Evolutionary conservation across 1,140 invertebrate species (phyloP).

Genomic region (Anastrepha ludens): DNA sequence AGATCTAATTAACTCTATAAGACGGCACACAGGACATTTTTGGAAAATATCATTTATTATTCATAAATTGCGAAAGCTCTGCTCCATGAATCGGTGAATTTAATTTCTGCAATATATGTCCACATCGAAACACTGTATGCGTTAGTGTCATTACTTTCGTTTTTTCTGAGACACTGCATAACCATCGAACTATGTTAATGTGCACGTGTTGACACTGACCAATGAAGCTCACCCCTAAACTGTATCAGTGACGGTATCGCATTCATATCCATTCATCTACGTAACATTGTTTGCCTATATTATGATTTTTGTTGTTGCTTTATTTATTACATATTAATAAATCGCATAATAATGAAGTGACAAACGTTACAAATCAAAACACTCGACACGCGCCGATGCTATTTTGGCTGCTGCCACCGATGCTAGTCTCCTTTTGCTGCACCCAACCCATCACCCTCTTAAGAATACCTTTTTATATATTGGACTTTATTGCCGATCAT

Average conservation of each 20-base stretch:
- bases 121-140: neutral
- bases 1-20: no score
- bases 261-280: slow-evolving; percentile 1
- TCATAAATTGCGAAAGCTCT: no score
- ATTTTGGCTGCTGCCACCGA: slow-evolving; percentile 19
- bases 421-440: slow-evolving; percentile 5
- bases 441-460: neutral
- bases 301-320: slow-evolving; percentile 20
- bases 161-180: neutral
- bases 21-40: no score
- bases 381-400: slow-evolving; percentile 65
- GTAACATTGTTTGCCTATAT: slow-evolving; percentile 10
- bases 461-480: neutral
- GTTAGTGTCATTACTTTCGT: neutral
- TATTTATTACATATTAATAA: slow-evolving; percentile 62
- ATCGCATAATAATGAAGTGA: slow-evolving; percentile 74
- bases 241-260: neutral
- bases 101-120: neutral
- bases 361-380: slow-evolving; percentile 75
- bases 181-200: neutral
- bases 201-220: neutral
- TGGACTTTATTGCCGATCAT: neutral
- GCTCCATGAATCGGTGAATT: no score
- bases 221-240: neutral
- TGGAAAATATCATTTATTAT: no score